Base-by-base conservation (phyloP, 2,888 invertebrate genomes). In the Plusia festucae region DNA sequence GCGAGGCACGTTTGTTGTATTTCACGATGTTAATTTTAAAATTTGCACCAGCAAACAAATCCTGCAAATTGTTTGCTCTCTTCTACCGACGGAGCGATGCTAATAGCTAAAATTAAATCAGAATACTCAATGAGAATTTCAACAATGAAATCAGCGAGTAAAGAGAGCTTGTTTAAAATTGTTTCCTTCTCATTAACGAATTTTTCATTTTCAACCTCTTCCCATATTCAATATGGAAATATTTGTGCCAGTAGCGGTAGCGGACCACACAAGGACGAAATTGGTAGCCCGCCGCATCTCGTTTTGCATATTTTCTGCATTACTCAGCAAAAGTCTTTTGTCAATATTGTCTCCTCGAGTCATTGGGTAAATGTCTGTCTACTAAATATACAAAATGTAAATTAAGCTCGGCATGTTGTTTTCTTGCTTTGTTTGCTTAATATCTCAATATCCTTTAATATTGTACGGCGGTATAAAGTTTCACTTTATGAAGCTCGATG, bases 1-100 rank as follows among this genome's bases (percentile, higher is more conserved):
- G 76, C 79, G 76, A 86, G 80, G 92, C 94, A 94, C 93, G 94
- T 94, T 93, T 93, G 91, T 91, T 90, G 89, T 90, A 92, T 88
- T 91, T 90, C 91, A 90, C 89, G 91, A 92, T 86, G 93, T 92
- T 91, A 90, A 93, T 93, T 94, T 93, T 91, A 93, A 94, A 94
- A 94, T 94, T 93, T 92, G 91, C 93, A 89, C 91, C 85, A 76
- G 90, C 88, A 91, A 91, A 93, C 92, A 90, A 90, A 90, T 90
- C 88, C 86, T 84, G 88, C 81, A 86, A 90, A 92, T 90, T 86
- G 86, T 89, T 90, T 85, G 81, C 88, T 80, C 81, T 87, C 81
- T 78, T 75, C 80, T 79, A 81, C 85, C 84, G 86, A 85, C 89
- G 85, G 85, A 84, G 82, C 83, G 79, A 73, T 70, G 81, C 77